phyloP scores from a whole-genome alignment of 2,113 vertebrate species.

The Leptobrachium leishanense region DNA sequence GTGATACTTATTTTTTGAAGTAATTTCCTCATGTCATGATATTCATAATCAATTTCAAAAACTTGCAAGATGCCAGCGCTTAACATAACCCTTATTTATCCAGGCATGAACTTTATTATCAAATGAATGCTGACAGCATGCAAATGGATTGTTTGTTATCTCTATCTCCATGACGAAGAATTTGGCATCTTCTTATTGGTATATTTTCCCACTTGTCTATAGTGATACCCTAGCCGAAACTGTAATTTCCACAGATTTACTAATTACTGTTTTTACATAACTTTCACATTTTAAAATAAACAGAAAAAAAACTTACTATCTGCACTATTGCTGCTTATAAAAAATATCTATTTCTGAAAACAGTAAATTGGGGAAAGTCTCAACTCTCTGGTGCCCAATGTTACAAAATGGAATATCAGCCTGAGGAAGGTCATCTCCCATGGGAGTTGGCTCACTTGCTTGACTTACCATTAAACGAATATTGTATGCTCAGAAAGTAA shows the following conservation, averaged over 20 bases:
- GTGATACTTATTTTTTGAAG: slow-evolving; percentile 5
- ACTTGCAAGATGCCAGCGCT: slow-evolving; percentile 24
- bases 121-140: slow-evolving; percentile 38
- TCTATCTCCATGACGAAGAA: slow-evolving; percentile 39
- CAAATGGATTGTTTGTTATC: slow-evolving; percentile 38
- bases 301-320: slow-evolving; percentile 12
- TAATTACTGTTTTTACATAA: slow-evolving; percentile 5
- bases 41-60: slow-evolving; percentile 25
- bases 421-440: no score
- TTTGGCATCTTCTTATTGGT: slow-evolving; percentile 18
- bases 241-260: slow-evolving; percentile 35
- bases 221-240: slow-evolving; percentile 25
- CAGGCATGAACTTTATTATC: slow-evolving; percentile 42
- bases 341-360: neutral
- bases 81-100: slow-evolving; percentile 38
- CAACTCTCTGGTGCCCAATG: no score
- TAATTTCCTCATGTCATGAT: slow-evolving; percentile 19
- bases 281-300: slow-evolving; percentile 12
- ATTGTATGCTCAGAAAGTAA: no score
- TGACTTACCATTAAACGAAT: no score
- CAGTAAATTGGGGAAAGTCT: no score
- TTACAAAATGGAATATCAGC: no score
- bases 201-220: slow-evolving; percentile 28
- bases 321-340: slow-evolving; percentile 5
- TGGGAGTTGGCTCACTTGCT: no score